Evolutionary conservation across 2,113 vertebrate species (phyloP), one percentile per base, ranked within the genome.

Genomic region (Gracilinanus agilis): DNA sequence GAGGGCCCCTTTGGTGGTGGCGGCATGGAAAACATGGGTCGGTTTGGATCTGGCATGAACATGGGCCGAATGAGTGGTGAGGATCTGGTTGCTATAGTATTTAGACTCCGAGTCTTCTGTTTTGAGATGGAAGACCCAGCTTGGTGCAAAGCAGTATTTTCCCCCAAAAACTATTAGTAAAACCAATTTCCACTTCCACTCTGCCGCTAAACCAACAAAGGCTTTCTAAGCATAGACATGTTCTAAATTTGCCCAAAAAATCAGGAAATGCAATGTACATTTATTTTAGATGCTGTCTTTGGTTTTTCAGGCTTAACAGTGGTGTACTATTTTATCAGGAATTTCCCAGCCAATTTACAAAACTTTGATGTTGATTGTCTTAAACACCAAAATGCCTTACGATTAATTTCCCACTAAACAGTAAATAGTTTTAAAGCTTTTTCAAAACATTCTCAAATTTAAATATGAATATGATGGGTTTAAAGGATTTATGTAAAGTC

Each of bases 41-140:
- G 99, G 92, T 99, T 99, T 97, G 99, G 99, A 12, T 99, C 99
- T 5, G 99, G 99, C 54, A 99, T 99, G 98, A 99, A 98, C 98
- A 98, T 99, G 99, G 99, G 99, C 96, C 98, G 99, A 96, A 99
- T 99, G 98, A 99, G 99, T 0, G 99, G 99, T 99, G 97, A 99
- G 98, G 92, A 27, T 49, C 3, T 2, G 40, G 25, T 61, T 40
- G 34, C 27, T 54, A 94, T 94, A 53, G 67, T 93, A 56, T 56
- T 56, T 75, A 24, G 9, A 25, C 90, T 24, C 19, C 19, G 29
- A n/a, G 1, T n/a, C 21, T 27, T 91, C 55, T 91, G 58, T 83
- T 93, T 93, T 88, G 44, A 92, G 92, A 75, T 25, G 90, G 19
- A 49, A 90, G 67, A 24, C 16, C 0, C 19, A 83, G n/a, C 19